phyloP scores from a whole-genome alignment of 1,140 invertebrate species.

The Ceratitis capitata region DNA sequence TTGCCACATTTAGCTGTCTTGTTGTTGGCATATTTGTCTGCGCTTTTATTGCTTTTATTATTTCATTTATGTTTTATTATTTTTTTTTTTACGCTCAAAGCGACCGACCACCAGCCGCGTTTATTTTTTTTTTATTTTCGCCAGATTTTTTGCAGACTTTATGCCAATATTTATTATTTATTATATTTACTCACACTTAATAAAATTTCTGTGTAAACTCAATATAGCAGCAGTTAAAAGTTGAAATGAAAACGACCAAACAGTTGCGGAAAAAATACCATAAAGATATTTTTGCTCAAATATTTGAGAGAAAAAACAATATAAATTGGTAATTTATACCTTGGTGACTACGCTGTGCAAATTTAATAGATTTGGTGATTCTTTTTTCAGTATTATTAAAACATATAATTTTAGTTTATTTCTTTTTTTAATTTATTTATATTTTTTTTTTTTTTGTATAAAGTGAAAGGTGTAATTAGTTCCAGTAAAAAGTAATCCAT shows the following conservation, averaged over 20 bases:
- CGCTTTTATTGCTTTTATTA: background rate
- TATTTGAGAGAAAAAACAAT: background rate
- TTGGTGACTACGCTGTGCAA: too few relatives aligned
- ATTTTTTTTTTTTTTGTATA: too few relatives aligned
- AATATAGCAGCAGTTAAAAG: background rate
- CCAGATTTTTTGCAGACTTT: background rate
- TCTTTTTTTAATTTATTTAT: too few relatives aligned
- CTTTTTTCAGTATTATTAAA: too few relatives aligned
- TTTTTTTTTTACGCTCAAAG: background rate
- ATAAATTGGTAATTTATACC: too few relatives aligned
- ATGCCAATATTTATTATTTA: slow-evolving; percentile 34
- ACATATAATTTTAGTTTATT: too few relatives aligned
- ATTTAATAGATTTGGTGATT: too few relatives aligned
- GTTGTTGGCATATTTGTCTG: background rate
- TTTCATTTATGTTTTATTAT: background rate
- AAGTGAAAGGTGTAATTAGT: too few relatives aligned
- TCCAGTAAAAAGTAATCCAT: too few relatives aligned
- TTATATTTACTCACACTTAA: slow-evolving; percentile 23
- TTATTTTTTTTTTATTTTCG: too few relatives aligned
- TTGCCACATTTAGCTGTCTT: background rate
- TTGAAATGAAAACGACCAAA: background rate
- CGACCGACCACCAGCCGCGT: background rate
- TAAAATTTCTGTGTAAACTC: slow-evolving; percentile 24
- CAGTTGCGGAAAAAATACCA: background rate
- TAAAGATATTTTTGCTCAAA: background rate